Evolutionary conservation across 2,888 invertebrate genomes (phyloP).

Genomic region (Crossocerus cetratus): DNA sequence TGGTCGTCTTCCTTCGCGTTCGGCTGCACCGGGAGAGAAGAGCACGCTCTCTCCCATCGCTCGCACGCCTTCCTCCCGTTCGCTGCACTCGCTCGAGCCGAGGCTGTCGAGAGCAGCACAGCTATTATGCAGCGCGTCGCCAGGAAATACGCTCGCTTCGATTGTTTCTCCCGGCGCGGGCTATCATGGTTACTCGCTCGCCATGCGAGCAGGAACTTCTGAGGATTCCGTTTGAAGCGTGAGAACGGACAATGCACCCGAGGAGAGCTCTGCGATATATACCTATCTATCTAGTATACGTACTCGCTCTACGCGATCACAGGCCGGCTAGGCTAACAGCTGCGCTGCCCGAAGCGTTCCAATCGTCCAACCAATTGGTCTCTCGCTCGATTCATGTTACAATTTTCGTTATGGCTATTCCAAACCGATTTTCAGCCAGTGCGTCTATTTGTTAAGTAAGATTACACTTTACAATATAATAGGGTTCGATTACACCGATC

Average conservation of each 20-base stretch:
- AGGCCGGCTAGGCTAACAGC: too few species aligned
- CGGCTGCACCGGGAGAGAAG: slow-evolving; percentile 51
- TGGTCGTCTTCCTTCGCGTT: slow-evolving; percentile 48
- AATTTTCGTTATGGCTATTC: too few species aligned
- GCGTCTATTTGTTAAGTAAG: too few species aligned
- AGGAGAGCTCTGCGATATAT: not conserved
- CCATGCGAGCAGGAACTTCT: not conserved
- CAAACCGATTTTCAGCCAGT: too few species aligned
- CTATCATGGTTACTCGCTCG: slow-evolving; percentile 3
- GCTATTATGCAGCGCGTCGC: slow-evolving; percentile 26
- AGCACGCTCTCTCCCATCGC: slow-evolving; percentile 53
- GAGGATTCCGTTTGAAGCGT: not conserved
- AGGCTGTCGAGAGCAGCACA: not conserved
- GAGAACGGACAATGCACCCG: slow-evolving; percentile 1
- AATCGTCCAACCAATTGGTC: too few species aligned
- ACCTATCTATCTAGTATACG: too few species aligned
- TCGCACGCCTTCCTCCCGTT: slow-evolving; percentile 51
- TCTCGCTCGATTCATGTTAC: too few species aligned
- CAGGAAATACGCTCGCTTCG: slow-evolving; percentile 44
- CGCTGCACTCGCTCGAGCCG: slow-evolving; percentile 46
- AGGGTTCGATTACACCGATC: too few species aligned
- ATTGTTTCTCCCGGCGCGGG: slow-evolving; percentile 37
- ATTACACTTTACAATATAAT: too few species aligned
- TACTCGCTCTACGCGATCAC: too few species aligned
- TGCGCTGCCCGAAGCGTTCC: too few species aligned